Conservation (phyloP, 1,140 invertebrate species). For the Asobara japonica region DNA sequence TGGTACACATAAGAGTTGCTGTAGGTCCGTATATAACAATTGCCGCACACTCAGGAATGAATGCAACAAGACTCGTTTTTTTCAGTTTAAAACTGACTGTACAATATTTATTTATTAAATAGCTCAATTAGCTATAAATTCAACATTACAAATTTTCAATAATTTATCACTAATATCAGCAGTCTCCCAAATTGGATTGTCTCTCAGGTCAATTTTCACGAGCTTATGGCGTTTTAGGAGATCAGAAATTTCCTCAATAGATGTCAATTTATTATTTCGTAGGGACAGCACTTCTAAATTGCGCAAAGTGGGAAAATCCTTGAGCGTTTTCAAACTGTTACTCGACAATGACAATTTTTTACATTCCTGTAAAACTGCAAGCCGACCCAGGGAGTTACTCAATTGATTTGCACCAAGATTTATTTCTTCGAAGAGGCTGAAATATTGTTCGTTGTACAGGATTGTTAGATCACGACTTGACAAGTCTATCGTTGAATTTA, state of each 20-base stretch:
- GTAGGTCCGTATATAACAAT: no score
- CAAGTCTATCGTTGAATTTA: conserved; percentile 56
- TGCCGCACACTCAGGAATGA: no score
- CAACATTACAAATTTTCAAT: not conserved
- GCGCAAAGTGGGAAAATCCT: conserved; percentile 50
- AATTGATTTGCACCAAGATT: conserved; percentile 56
- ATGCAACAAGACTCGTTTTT: no score
- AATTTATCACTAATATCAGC: not conserved
- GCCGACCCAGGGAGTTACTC: conserved; percentile 51
- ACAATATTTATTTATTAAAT: not conserved
- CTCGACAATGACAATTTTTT: conserved; percentile 51
- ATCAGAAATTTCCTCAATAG: conserved; percentile 51
- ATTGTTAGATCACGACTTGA: conserved; percentile 58
- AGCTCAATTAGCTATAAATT: not conserved
- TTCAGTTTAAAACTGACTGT: not conserved
- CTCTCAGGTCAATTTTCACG: conserved; percentile 50
- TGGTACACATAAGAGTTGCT: no score
- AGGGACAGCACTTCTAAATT: conserved; percentile 54
- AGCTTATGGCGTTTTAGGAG: conserved; percentile 50
- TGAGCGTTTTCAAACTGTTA: conserved; percentile 53
- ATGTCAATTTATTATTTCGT: conserved; percentile 51
- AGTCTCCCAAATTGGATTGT: conserved; percentile 51
- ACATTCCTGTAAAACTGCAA: conserved; percentile 58
- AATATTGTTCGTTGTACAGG: conserved; percentile 66
- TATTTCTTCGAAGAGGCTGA: conserved; percentile 61